Evolutionary conservation across 2,797 vertebrate species (phyloP).

Genomic region (Coreius guichenoti): DNA sequence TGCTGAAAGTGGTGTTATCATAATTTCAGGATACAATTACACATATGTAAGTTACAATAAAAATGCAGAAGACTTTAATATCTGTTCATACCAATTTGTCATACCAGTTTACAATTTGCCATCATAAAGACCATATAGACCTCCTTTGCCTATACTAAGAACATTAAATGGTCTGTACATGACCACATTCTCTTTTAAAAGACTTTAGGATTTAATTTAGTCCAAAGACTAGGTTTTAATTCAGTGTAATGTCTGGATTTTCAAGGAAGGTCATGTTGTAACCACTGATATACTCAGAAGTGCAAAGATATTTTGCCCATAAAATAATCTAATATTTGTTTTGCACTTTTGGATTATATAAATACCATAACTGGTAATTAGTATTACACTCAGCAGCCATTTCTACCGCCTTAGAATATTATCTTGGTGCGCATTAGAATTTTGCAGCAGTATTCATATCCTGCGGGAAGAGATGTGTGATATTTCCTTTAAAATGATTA

Average conservation of each 20-base stretch:
- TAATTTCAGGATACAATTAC: not conserved
- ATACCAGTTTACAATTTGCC: not conserved
- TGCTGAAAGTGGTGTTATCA: not conserved
- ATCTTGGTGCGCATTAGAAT: not conserved
- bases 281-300: not conserved
- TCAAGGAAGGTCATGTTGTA: not conserved
- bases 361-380: not conserved
- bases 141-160: not conserved
- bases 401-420: not conserved
- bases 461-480: slow-evolving; percentile 11
- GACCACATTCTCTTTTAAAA: not conserved
- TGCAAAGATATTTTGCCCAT: not conserved
- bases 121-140: not conserved
- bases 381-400: not conserved
- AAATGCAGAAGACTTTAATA: not conserved
- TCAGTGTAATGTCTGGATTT: not conserved
- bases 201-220: not conserved
- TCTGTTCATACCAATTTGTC: not conserved
- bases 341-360: not conserved
- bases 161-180: not conserved
- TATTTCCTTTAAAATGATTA: slow-evolving; percentile 43
- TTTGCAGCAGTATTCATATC: slow-evolving; percentile 1
- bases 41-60: not conserved
- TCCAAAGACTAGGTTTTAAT: not conserved
- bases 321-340: not conserved